Base-by-base conservation (phyloP, 1,140 invertebrate species). In the Drosophila kohkoa region DNA sequence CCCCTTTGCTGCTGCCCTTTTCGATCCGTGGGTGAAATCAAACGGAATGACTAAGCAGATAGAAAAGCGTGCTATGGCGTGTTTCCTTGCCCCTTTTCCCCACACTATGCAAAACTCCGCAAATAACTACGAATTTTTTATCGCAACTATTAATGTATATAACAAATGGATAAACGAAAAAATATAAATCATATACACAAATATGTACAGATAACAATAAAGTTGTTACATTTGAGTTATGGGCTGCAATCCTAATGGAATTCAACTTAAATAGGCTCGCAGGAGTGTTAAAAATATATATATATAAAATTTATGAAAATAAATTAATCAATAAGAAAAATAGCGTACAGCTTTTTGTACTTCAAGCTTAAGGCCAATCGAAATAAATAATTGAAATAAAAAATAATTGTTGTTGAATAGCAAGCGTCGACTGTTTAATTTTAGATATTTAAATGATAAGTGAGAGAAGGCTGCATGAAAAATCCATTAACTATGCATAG, bases 51-150 rank as follows among this genome's bases (percentile, higher is more conserved):
- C 45, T 41, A 51, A 75, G 41, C 81, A 68, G 6, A 46, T 48
- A 30, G 43, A 20, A 7, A 35, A 13, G 35, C 49, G 28, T 16
- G 5, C 52, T 38, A 46, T 60, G 7, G 20, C 35, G 28, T 43
- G 59, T 48, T 65, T 68, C n/a, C 52, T 15, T 55, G n/a, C 30
- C n/a, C 52, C 30, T 41, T 11, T 32, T 25, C 0, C 5, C 13
- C 8, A 5, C 51, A 6, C 6, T 64, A 75, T 75, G 77, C 77
- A 79, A 65, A 25, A 45, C 5, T 45, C 48, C 59, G 15, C 20
- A 54, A 41, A 66, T 52, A 76, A 71, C 57, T 65, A 70, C 82
- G 67, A 86, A 81, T 86, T 85, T 72, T 76, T 48, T 78, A 20
- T 66, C 49, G 66, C 52, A 75, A 69, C 59, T 58, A 85, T 74